Evolutionary conservation across 2,888 invertebrate species (phyloP), one percentile per base, ranked within the genome.

Genomic region (Epinotia nisella): DNA sequence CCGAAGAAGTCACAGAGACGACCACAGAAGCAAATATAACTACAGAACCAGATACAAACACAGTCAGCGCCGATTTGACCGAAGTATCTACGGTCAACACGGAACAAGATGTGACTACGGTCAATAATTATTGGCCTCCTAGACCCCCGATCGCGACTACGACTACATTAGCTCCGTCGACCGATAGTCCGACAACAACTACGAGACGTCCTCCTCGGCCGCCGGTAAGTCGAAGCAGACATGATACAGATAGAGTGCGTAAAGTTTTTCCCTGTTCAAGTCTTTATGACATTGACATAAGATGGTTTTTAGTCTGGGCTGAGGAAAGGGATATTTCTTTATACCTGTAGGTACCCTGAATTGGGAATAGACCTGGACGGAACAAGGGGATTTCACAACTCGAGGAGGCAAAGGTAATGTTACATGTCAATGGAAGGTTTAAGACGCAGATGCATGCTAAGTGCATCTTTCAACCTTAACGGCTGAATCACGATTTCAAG

Each of bases 151-250:
- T n/a, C 15, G 5, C 71, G 3, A 67, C 75, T 1, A 74, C 75
- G 11, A 66, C 76, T 0, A 61, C 74, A 10, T 53, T 39, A 21
- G n/a, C 39, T 2, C 70, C 78, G 1, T 76, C 76, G 2, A 75
- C 78, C 0, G 15, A 53, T n/a, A 45, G 13, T 2, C 21, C 24
- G 1, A 45, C 45, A 13, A 64, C 71, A 10, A 64, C 71, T 0
- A 61, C 77, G 24, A 49, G 75, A n/a, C 74, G 70, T 0, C 49
- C 45, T 7, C 74, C 76, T 7, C 70, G 74, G 41, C 79, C 75
- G 51, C 35, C 59, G 71, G 75, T 75, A 64, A 75, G 75, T 35
- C 35, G 1, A 35, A 35, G n/a, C n/a, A n/a, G n/a, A n/a, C n/a
- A n/a, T n/a, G n/a, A n/a, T n/a, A 7, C 1, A 9, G 1, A 35